Evolutionary conservation across 2,113 vertebrate species (phyloP), one percentile per base, ranked within the genome.

Genomic region (Nothocercus julius): DNA sequence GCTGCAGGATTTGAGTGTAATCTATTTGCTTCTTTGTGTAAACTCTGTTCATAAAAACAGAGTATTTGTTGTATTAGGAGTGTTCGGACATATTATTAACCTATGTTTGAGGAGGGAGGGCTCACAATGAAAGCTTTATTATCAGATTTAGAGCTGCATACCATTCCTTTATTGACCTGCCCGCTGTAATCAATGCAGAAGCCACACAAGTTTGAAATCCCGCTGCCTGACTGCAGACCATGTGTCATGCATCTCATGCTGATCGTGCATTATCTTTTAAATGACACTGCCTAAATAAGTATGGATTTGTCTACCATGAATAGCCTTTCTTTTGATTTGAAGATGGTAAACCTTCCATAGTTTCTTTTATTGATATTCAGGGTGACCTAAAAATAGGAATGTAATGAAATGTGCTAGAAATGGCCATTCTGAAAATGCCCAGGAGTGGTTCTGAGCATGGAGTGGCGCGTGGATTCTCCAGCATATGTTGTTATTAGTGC

Each of bases 101-200:
- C 96, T 93, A 58, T 97, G 97, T 97, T 79, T 61, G 85, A 85
- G 80, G 80, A 97, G 97, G 95, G 97, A 98, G 94, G 97, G 97
- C 96, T 98, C 96, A 93, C 95, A 97, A 97, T 96, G 96, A 96
- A 97, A 94, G 87, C 97, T 98, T 98, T 98, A 98, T 98, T 98
- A 98, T 98, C 97, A 98, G 98, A 98, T 98, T 97, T 97, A 98
- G 97, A 98, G 96, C 97, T 97, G 96, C 98, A 98, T 96, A 97
- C 97, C 96, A 97, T 97, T 98, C 96, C 73, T 68, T 96, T 98
- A 99, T 98, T 97, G 98, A 99, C 98, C 92, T 92, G 96, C 97
- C 95, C 87, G 85, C 89, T 97, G 96, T 96, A 98, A 99, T 99
- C 98, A 97, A 98, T 98, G 97, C 85, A 69, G 81, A 96, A 97